Percentiles rank a stretch among this genome's conserved stretches.
Evolutionary conservation across 2,797 vertebrate species (phyloP).

Genomic region (Acestrorhynchus altus): DNA sequence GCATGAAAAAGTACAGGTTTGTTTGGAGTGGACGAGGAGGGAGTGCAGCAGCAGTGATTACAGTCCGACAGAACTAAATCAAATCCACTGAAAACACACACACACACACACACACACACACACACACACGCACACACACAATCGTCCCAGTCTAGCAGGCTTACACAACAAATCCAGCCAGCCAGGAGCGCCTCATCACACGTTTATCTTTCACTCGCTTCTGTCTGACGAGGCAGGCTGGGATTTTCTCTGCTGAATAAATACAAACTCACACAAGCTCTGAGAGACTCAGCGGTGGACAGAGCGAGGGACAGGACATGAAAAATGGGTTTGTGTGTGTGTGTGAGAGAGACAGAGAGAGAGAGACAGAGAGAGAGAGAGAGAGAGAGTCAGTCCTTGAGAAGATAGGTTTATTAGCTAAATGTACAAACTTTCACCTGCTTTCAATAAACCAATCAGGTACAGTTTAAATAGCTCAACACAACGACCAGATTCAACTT

Average conservation of each 20-base stretch:
- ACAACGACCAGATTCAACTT: no score
- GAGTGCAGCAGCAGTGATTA: conserved; percentile 47
- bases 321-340: not conserved
- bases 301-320: not conserved
- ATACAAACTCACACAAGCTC: conserved; percentile 2
- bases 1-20: conserved; percentile 47
- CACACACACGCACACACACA: conserved; percentile 31
- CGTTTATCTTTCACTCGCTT: conserved; percentile 37
- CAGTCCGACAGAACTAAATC: conserved; percentile 50
- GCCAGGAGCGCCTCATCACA: conserved; percentile 24
- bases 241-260: conserved; percentile 44
- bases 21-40: conserved; percentile 26
- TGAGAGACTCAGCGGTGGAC: conserved; percentile 18
- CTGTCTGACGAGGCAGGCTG: conserved; percentile 28
- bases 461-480: no score
- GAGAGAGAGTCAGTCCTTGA: not conserved
- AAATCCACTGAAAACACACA: conserved; percentile 29
- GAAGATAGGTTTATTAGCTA: not conserved
- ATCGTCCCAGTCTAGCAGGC: conserved; percentile 31
- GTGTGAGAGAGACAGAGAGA: not conserved
- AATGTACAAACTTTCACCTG: no score
- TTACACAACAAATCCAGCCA: conserved; percentile 33
- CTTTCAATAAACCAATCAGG: no score
- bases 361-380: not conserved
- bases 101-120: conserved; percentile 1